Base-by-base conservation (phyloP, 1,140 invertebrate species). In the Ceratitis capitata region DNA sequence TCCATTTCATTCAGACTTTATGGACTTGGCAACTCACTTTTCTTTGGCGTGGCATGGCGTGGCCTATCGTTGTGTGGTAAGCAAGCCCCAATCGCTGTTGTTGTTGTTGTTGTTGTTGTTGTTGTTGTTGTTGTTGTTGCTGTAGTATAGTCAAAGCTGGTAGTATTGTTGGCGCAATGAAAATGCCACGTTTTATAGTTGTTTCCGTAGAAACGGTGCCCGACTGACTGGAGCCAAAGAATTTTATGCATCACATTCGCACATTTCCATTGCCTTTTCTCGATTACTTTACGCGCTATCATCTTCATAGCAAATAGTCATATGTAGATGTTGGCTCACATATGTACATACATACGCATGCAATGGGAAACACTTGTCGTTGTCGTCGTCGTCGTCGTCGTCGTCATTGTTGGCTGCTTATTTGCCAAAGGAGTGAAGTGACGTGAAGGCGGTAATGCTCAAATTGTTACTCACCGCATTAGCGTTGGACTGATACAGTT, bases 91-190 rank as follows among this genome's bases (percentile, higher is more conserved):
- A n/a, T n/a, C n/a, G n/a, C n/a, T n/a, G n/a, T n/a, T n/a, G 51
- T 56, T n/a, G 6, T 56, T n/a, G 16, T 53, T 6, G 7, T 53
- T 53, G 49, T 53, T 53, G 49, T 53, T 53, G 16, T 3, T 53
- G 19, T 53, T 53, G 1, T 19, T 51, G 23, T 58, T 26, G 29
- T 16, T 35, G 61, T 64, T 64, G 61, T 29, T 39, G 29, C 29
- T n/a, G n/a, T n/a, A n/a, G n/a, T n/a, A n/a, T n/a, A n/a, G n/a
- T n/a, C n/a, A n/a, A n/a, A n/a, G n/a, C n/a, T n/a, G n/a, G n/a
- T n/a, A n/a, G n/a, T n/a, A 78, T 78, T 78, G 69, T 45, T 78
- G 69, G 69, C 69, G 39, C n/a, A n/a, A 78, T 78, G 69, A 78
- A 78, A 78, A 45, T 78, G 69, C 39, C 39, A 78, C 42, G 39